phyloP scores from a whole-genome alignment of 2,797 vertebrate species.

The Tokudaia muenninki region DNA sequence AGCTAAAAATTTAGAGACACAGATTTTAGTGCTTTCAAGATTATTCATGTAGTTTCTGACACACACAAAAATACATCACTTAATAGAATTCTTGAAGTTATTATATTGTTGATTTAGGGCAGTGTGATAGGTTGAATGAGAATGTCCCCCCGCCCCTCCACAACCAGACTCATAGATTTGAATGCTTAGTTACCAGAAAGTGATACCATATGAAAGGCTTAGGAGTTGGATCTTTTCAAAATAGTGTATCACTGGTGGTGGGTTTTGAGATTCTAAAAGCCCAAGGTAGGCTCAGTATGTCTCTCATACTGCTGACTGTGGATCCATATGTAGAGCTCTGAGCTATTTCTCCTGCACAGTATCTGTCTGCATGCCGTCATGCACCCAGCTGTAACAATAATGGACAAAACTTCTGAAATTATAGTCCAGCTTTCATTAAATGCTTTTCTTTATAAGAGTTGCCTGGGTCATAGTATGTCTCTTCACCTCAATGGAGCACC shows the following conservation, averaged over 20 bases:
- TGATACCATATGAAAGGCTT: neutral
- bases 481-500: too few relatives aligned
- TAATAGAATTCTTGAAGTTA: neutral
- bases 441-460: neutral
- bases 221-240: neutral
- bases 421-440: neutral
- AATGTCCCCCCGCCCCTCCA: fast-evolving
- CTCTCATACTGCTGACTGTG: neutral
- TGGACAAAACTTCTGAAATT: neutral
- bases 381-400: fast-evolving
- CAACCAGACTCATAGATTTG: neutral
- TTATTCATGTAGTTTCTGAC: neutral
- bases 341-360: neutral
- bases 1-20: neutral
- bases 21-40: neutral
- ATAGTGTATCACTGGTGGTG: neutral
- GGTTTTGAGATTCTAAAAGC: neutral
- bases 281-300: too few relatives aligned
- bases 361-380: neutral
- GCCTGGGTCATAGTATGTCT: neutral
- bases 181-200: neutral
- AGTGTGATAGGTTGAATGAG: neutral
- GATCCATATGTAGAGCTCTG: too few relatives aligned
- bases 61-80: neutral
- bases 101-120: neutral